Base-by-base conservation (phyloP, 2,888 invertebrate genomes). In the Latrodectus elegans region DNA sequence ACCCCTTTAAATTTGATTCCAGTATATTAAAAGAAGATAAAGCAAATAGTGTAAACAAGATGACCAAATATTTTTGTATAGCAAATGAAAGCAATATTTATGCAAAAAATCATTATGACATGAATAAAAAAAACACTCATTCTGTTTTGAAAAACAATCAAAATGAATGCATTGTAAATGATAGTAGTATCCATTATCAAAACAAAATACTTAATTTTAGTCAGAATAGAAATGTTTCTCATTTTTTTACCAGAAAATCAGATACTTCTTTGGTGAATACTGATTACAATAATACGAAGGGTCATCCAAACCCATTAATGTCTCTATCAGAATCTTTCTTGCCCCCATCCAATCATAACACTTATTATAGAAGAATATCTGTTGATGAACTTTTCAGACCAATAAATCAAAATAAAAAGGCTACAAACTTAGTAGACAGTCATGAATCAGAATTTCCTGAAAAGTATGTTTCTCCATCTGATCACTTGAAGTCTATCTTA, bases 401-500 rank as follows among this genome's bases (percentile, higher is more conserved):
- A 14, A 26, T n/a, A 14, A 12, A n/a, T 8, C 17, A 53, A 9
- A 26, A 12, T 8, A n/a, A 51, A 11, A 51, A 51, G 9, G 14
- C 26, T 11, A 64, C 1, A 22, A n/a, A 64, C 14, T 11, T 51
- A 12, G 49, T 49, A 15, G 49, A 60, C 10, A 71, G 10, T 3
- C 0, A 9, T 2, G 8, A 15, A 8, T 14, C 12, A 60, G 51
- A 51, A 15, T 6, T 1, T 0, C 11, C 15, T 60, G 4, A 55
- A 67, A 49, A 14, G 26, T 65, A 64, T 8, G 52, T 26, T 10
- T 72, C 80, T 4, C 70, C 80, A 10, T 64, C 85, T 38, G 80
- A 75, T 55, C 85, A 86, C 38, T 26, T 86, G 38, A 86, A 86
- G 53, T 38, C 75, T 15, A 64, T 86, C 65, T 72, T 86, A 15